phyloP scores from a whole-genome alignment of 2,113 vertebrate genomes.

The Phycodurus eques region DNA sequence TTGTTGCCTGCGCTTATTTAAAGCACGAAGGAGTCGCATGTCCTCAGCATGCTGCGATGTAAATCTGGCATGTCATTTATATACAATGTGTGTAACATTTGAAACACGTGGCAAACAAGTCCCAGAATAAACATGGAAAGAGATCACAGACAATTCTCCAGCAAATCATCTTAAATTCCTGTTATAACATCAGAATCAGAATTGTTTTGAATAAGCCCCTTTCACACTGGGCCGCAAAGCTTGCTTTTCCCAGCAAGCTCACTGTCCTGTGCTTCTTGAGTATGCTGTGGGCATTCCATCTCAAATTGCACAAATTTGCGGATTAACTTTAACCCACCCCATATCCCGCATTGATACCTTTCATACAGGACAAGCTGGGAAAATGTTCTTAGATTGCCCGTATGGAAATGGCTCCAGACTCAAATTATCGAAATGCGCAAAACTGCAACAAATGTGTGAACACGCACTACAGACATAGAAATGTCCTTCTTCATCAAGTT shows the following conservation, averaged over 20 bases:
- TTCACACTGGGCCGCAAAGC: too few relatives aligned
- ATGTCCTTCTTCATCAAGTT: not conserved
- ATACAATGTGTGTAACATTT: not conserved
- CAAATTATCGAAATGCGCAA: not conserved
- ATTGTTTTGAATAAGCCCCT: too few relatives aligned
- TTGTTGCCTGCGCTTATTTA: slow-evolving; percentile 38
- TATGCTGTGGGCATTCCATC: too few relatives aligned
- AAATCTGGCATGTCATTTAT: slow-evolving; percentile 22
- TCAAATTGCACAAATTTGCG: too few relatives aligned
- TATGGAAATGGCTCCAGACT: not conserved
- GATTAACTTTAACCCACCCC: too few relatives aligned
- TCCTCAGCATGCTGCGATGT: slow-evolving; percentile 13
- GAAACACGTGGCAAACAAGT: not conserved
- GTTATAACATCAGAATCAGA: too few relatives aligned
- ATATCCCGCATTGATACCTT: too few relatives aligned
- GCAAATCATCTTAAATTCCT: not conserved
- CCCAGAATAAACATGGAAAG: not conserved
- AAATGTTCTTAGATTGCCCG: too few relatives aligned
- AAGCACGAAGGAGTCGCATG: slow-evolving; percentile 41
- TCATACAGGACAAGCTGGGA: too few relatives aligned
- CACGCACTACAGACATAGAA: not conserved
- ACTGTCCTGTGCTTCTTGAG: too few relatives aligned
- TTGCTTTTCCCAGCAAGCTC: too few relatives aligned
- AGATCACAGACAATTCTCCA: not conserved
- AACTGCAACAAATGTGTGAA: not conserved